Percentiles rank a stretch among this genome's conserved stretches.
Evolutionary conservation across 2,888 invertebrate genomes (phyloP).

Genomic region (Thereva nobilitata): DNA sequence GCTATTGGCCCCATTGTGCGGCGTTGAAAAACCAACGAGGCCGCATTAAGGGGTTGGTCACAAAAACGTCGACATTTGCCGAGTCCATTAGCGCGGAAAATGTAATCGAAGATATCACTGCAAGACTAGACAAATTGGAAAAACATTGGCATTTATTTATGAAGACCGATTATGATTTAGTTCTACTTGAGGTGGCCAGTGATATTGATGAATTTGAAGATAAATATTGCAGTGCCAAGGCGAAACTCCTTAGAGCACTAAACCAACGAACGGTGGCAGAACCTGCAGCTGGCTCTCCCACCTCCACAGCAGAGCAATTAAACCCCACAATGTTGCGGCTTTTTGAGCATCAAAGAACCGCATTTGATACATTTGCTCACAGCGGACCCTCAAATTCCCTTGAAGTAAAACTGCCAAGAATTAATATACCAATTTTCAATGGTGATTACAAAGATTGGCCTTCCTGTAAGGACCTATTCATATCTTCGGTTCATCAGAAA

Average conservation of each 20-base stretch:
- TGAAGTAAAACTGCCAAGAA: too few species aligned
- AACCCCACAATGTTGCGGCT: neutral
- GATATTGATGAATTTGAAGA: neutral
- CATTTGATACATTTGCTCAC: neutral
- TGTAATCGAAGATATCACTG: neutral
- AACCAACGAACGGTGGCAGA: neutral
- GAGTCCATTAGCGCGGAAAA: neutral
- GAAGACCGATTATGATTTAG: too few species aligned
- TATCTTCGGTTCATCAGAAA: neutral
- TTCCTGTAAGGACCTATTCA: slow-evolving; percentile 6
- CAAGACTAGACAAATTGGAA: neutral
- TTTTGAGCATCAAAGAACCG: neutral
- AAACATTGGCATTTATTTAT: neutral
- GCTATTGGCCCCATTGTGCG: too few species aligned
- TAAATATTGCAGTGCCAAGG: neutral
- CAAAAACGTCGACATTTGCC: neutral
- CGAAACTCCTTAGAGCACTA: neutral
- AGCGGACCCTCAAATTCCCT: neutral
- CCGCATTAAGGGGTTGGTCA: neutral
- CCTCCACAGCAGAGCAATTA: neutral
- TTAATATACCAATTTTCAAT: neutral
- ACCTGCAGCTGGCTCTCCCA: neutral
- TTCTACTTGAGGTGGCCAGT: neutral
- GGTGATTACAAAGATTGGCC: slow-evolving; percentile 12
- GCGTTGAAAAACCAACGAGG: too few species aligned